phyloP scores from a whole-genome alignment of 2,113 vertebrate species.

The Clarias macrocephalus region DNA sequence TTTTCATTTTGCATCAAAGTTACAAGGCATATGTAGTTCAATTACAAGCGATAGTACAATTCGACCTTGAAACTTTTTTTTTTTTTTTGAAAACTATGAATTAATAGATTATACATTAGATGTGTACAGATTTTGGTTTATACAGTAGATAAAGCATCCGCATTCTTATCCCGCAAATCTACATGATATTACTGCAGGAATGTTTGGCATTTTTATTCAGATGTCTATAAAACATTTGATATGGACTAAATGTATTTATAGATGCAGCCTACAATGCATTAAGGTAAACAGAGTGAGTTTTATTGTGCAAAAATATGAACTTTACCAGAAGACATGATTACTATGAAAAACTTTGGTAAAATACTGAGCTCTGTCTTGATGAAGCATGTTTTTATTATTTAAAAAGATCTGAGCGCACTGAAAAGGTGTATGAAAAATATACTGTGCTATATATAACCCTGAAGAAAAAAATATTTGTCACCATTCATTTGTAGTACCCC shows the following conservation, averaged over 20 bases:
- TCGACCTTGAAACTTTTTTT: neutral
- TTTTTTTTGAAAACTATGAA: neutral
- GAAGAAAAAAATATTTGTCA: neutral
- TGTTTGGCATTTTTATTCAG: neutral
- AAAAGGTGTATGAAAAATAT: conserved; percentile 6
- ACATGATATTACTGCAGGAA: neutral
- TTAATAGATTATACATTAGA: neutral
- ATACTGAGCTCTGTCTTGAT: neutral
- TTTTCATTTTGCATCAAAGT: neutral
- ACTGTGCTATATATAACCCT: neutral
- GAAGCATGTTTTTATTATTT: neutral
- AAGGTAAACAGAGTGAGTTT: neutral
- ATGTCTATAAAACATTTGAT: neutral
- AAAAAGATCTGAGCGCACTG: neutral
- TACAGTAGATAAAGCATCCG: neutral
- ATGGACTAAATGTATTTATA: neutral
- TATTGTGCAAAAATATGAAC: neutral
- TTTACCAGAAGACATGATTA: neutral
- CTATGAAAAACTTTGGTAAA: neutral
- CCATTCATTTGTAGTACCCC: neutral
- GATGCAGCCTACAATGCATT: neutral
- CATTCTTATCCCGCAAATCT: neutral
- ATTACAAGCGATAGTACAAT: neutral
- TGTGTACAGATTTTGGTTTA: neutral
- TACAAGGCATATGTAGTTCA: neutral